Percentiles rank a stretch among this genome's conserved stretches.
Conservation (phyloP, 2,797 vertebrate species). For the Microctenopoma lineatum region DNA sequence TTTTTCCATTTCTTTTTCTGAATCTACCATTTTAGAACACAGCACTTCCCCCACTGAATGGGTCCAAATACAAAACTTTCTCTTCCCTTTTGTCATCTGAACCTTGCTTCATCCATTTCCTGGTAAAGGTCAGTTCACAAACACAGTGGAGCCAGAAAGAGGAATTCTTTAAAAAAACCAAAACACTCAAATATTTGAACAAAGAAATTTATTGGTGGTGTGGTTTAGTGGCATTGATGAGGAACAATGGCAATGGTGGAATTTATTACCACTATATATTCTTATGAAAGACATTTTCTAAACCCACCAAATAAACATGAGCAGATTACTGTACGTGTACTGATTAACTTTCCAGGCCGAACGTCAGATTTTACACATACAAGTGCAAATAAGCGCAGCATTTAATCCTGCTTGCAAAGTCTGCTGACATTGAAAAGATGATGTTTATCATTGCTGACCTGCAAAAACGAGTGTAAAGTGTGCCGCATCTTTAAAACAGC, state of each 20-base stretch:
- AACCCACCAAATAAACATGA: background rate
- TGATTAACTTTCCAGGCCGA: background rate
- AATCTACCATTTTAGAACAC: background rate
- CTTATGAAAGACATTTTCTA: background rate
- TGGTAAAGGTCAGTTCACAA: conserved; percentile 8
- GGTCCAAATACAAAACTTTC: conserved; percentile 3
- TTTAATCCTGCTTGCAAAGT: background rate
- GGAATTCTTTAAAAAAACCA: background rate
- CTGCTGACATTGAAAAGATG: conserved; percentile 10
- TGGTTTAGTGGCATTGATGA: background rate
- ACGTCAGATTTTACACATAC: background rate
- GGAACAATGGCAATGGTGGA: background rate
- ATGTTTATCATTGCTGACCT: background rate
- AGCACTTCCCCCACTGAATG: conserved; percentile 34
- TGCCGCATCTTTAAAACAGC: background rate
- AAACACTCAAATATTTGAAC: background rate
- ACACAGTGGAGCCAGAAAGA: background rate
- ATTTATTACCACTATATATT: background rate
- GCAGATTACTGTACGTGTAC: background rate
- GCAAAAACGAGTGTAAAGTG: background rate
- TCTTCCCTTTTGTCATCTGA: conserved; percentile 33
- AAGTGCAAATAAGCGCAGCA: background rate
- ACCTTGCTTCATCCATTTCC: conserved; percentile 40
- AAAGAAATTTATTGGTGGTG: conserved; percentile 9
- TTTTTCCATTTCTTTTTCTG: background rate